These are phyloP conservation scores for Conopomorpha cramerella DNA, from an alignment of 1,140 invertebrate genomes.

Conservation along the genomic window DNA sequence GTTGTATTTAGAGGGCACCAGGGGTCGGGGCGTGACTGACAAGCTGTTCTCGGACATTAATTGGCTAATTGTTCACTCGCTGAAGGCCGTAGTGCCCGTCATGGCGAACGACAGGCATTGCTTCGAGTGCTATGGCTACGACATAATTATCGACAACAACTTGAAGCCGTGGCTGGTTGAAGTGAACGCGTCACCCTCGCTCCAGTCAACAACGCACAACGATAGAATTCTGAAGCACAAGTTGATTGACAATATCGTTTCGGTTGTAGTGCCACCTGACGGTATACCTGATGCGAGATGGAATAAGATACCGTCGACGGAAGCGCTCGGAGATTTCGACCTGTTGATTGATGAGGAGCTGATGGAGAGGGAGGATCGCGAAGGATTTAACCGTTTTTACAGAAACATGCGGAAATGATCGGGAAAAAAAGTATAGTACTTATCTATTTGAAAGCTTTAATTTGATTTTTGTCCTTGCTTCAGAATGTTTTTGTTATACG, in stretches of 20 bases:
- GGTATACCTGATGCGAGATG: conserved; percentile 89
- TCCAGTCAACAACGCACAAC: conserved; percentile 93
- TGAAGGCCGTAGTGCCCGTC: conserved; percentile 80
- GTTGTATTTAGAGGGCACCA: conserved; percentile 87
- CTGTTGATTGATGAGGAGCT: conserved; percentile 83
- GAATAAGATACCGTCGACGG: conserved; percentile 82
- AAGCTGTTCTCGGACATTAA: conserved; percentile 82
- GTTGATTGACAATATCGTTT: conserved; percentile 92
- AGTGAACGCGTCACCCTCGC: conserved; percentile 92
- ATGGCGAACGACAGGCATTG: conserved; percentile 79
- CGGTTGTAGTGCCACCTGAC: conserved; percentile 87
- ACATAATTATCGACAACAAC: conserved; percentile 85
- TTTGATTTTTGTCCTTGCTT: too few relatives aligned
- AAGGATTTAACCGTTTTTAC: too few relatives aligned
- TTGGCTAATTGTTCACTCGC: conserved; percentile 85
- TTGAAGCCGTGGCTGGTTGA: conserved; percentile 89
- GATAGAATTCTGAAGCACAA: conserved; percentile 96
- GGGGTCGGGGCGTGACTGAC: conserved; percentile 84
- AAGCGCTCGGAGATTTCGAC: conserved; percentile 87
- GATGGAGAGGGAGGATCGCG: conserved; percentile 22
- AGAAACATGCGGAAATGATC: too few relatives aligned
- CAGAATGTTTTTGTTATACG: too few relatives aligned
- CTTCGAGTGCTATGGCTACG: conserved; percentile 92
- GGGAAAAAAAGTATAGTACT: too few relatives aligned
- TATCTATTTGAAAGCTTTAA: too few relatives aligned